Conservation (phyloP, 64 coral and sea anemone genomes). For the Montipora foliosa region DNA sequence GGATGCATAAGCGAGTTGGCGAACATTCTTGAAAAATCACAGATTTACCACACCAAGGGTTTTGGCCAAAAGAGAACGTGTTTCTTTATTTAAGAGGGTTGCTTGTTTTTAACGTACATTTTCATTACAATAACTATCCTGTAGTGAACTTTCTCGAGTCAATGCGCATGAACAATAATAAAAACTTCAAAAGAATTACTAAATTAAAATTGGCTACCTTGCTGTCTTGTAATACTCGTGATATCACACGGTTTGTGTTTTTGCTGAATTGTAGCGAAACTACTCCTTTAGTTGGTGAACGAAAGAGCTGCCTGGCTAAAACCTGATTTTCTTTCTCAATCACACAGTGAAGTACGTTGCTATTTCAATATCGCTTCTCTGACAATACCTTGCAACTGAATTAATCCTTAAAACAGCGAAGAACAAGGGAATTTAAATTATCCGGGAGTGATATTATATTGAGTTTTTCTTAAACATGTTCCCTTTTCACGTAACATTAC, state of each 20-base stretch:
- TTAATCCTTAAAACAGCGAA: too few species aligned
- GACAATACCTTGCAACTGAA: neutral
- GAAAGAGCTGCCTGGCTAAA: too few species aligned
- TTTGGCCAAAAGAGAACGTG: neutral
- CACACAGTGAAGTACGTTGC: neutral
- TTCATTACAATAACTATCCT: constrained; percentile 19
- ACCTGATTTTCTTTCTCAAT: neutral
- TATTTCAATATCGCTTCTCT: neutral
- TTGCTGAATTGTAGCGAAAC: neutral
- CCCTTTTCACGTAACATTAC: too few species aligned
- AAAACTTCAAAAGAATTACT: constrained; percentile 20
- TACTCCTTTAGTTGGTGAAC: neutral
- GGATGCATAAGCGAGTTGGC: neutral
- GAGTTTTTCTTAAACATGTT: too few species aligned
- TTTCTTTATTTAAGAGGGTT: neutral
- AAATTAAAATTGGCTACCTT: neutral
- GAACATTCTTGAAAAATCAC: neutral
- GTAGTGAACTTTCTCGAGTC: constrained; percentile 16
- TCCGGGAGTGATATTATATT: too few species aligned
- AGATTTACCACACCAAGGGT: neutral
- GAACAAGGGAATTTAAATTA: neutral
- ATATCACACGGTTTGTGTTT: neutral
- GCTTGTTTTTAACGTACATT: neutral
- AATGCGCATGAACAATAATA: neutral
- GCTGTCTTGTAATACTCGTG: neutral